Base-by-base conservation (phyloP, 1,140 invertebrate species). In the Anoplolepis gracilipes region DNA sequence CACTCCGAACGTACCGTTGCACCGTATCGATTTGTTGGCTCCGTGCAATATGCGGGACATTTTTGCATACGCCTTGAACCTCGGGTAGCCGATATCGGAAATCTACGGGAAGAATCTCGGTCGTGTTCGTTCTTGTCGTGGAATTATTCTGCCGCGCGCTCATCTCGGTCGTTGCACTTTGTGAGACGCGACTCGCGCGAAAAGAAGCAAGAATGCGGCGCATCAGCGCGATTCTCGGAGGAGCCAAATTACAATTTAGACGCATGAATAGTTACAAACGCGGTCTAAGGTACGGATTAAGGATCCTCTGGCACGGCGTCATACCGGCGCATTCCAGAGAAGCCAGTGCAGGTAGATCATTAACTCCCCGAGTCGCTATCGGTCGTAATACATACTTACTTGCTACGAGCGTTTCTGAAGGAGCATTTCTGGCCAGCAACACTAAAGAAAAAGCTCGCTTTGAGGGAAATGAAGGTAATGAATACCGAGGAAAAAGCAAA, bases 181-280 rank as follows among this genome's bases (percentile, higher is more conserved):
- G 33, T 30, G 28, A 36, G 30, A 19, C 22, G 73, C 57, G 30
- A 30, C 57, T 30, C 57, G 39, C 57, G 25, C 25, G 53, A 73
- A 42, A 64, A 36, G 28, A 28, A 42, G 49, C 36, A 49, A 85
- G 77, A 85, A 85, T 79, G 75, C 49, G 36, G 46, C 33, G 22
- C 5, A 22, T 72, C 33, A 25, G 33, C 67, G 33, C 36, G 62
- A 84, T 76, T 86, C 77, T 49, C 46, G 46, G 46, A 36, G 46
- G 25, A 72, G 73, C 42, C 70, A 85, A 88, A 88, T 88, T 75
- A 57, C 81, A 84, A 78, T 88, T 88, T 69, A 30, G 82, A 46
- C 59, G 33, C 70, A 19, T 72, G 87, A 82, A 79, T 87, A 65
- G 64, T 25, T 59, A 30, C 28, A 61, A 70, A 62, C 75, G 61